Evolutionary conservation across 64 coral and sea anemone genomes (phyloP), one percentile per base, ranked within the genome.

Genomic region (Montipora cactus): DNA sequence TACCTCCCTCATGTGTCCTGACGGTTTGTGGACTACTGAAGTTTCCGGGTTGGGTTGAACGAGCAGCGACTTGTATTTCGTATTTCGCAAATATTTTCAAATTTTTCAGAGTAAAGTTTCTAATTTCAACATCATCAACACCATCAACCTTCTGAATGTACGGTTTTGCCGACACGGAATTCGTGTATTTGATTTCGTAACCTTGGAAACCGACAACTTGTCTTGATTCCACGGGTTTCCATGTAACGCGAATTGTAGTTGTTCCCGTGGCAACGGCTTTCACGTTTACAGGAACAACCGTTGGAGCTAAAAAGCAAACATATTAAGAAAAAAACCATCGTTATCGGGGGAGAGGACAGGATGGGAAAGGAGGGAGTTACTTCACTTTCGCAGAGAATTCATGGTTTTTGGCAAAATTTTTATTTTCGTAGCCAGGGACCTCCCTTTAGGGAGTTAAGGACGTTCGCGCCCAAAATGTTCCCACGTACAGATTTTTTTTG

Each of bases 1-100:
- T 16, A 93, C 92, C 92, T 88, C 75, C 83, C 88, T 93, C 83
- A 18, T 18, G 21, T 11, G 92, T 93, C 55, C 49, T 59, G 7
- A 18, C 84, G 5, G 14, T 80, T 19, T 73, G n/a, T 51, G 64
- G 12, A 20, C 79, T 8, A 67, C 83, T 88, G 21, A 72, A 93
- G 64, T 88, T 93, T 6, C 92, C 92, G 5, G 50, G 44, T 15
- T 57, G 57, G 5, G 81, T 80, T 5, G 83, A 88, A 19, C 74
- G 86, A 1, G 82, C 84, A 2, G 92, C 83, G 46, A 93, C 84
- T 44, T 19, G 16, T 61, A 93, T 93, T 13, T 12, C 45, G 48
- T 93, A 93, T 45, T 59, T 10, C 14, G 83, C 88, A 20, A 79
- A 93, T 8, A 62, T 61, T 10, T 79, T 70, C n/a, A 93, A 74